Conservation (phyloP, 2,113 vertebrate genomes). For the Myiopsitta monachus region DNA sequence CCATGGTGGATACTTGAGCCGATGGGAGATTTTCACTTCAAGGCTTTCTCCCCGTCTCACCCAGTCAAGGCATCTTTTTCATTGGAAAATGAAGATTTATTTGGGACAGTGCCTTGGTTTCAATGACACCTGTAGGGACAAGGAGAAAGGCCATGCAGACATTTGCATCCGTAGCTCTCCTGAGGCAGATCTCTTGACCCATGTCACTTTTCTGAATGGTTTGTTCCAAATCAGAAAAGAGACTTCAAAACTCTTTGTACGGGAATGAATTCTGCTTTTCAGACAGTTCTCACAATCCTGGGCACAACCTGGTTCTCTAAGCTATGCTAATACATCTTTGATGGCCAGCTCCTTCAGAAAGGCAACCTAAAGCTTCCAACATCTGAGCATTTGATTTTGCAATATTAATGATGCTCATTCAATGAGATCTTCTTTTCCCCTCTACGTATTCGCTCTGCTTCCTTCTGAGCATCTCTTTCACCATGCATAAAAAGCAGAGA, state of each 20-base stretch:
- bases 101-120: background rate
- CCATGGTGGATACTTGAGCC: background rate
- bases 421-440: background rate
- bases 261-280: background rate
- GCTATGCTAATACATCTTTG: background rate
- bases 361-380: background rate
- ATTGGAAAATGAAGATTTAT: background rate
- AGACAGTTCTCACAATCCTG: background rate
- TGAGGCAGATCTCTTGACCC: background rate
- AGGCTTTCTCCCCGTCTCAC: background rate
- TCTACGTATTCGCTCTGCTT: rapidly evolving
- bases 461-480: background rate
- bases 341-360: background rate
- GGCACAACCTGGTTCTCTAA: background rate
- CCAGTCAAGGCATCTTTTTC: background rate
- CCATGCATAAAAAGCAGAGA: background rate
- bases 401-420: background rate
- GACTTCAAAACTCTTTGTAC: background rate
- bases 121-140: background rate
- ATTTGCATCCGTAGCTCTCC: background rate
- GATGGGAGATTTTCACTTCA: background rate
- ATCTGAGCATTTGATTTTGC: background rate
- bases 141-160: background rate
- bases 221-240: background rate
- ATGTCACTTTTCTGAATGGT: background rate